Evolutionary conservation across 2,797 vertebrate species (phyloP), one percentile per base, ranked within the genome.

Genomic region (Sebastes diaconus): DNA sequence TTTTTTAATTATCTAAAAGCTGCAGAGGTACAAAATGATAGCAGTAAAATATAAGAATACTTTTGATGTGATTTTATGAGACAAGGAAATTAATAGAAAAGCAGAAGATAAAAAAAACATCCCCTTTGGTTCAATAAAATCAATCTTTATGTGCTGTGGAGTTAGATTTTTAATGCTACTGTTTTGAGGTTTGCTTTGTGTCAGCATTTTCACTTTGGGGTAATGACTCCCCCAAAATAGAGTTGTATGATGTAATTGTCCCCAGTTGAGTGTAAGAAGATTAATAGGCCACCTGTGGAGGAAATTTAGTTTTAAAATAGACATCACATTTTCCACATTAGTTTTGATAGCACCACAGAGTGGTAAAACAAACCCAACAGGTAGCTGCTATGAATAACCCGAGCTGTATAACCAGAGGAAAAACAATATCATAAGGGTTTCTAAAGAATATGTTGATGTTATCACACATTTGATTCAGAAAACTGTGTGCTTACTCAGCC

Each of bases 1-100:
- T 8, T 70, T 69, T 59, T 80, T 8, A 74, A 57, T 74, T 46
- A 71, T 77, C 39, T 65, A 46, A 80, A 71, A 72, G 20, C 39
- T 36, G 39, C 9, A 63, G 59, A 54, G 16, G 2, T 24, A 34
- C 39, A 16, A 36, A 50, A 68, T 52, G 50, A 61, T 36, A 55
- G 68, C 10, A 54, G 34, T 55, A n/a, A 79, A 34, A 34, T 30
- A 55, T 57, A 22, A 72, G n/a, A 68, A 42, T 59, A 42, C 22
- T 64, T 67, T n/a, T n/a, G 8, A 75, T 78, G 1, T 12, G 46
- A 73, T 67, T 63, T 81, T 46, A 76, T 27, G 65, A 82, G 29
- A 82, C 22, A 73, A 67, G 34, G 9, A 54, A 18, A 20, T 74
- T 34, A 67, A 77, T 16, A 67, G 70, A 70, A 25, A 72, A 16